Conservation (phyloP, 2,888 invertebrate genomes). For the Dasypolia templi region DNA sequence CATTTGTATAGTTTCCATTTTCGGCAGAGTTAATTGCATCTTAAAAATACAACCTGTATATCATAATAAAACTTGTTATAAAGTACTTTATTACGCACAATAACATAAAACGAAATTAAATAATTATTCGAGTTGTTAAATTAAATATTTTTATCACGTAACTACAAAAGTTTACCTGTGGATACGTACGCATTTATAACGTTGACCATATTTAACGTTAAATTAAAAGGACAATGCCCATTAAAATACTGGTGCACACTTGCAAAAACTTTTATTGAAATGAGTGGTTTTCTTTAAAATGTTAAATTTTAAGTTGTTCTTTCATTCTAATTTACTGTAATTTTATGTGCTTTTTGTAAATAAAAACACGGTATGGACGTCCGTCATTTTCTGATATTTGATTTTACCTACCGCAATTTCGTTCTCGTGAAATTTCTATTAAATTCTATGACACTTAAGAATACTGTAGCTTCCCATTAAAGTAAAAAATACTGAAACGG, state of each 20-base stretch:
- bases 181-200: conserved; percentile 11
- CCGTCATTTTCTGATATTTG: not conserved
- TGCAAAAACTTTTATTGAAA: conserved; percentile 27
- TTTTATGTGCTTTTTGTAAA: conserved; percentile 20
- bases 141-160: conserved; percentile 54
- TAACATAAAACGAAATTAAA: conserved; percentile 66
- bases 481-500: too few species aligned
- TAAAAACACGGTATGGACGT: too few species aligned
- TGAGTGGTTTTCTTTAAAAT: conserved; percentile 6
- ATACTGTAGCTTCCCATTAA: too few species aligned
- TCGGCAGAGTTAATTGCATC: not conserved
- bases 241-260: conserved; percentile 24
- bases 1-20: not conserved
- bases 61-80: conserved; percentile 31
- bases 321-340: conserved; percentile 8
- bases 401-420: too few species aligned
- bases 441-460: too few species aligned
- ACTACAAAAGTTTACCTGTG: conserved; percentile 9
- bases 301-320: conserved; percentile 4
- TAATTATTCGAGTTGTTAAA: conserved; percentile 55
- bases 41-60: not conserved
- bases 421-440: too few species aligned
- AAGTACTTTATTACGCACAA: conserved; percentile 58
- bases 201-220: conserved; percentile 41
- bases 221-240: conserved; percentile 38